Conservation (phyloP, 2,797 vertebrate genomes). For the Rhodeus uyekii region DNA sequence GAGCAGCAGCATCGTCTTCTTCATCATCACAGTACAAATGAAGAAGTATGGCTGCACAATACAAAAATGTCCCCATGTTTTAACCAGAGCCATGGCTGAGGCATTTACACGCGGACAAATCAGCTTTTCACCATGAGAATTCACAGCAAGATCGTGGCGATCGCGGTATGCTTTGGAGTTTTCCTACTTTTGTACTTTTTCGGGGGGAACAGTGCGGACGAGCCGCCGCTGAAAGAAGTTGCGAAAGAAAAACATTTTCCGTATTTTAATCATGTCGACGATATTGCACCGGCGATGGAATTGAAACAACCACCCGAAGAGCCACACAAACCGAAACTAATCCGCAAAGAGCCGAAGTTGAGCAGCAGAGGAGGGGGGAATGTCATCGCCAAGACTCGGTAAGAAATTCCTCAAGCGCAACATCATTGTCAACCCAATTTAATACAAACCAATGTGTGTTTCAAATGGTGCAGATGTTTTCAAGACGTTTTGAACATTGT, state of each 20-base stretch:
- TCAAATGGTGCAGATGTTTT: background rate
- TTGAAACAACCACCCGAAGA: constrained; percentile 51
- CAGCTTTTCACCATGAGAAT: constrained; percentile 77
- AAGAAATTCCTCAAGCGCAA: constrained; percentile 55
- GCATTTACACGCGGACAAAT: constrained; percentile 53
- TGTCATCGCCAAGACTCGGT: constrained; percentile 70
- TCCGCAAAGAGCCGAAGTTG: constrained; percentile 55
- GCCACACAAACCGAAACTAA: constrained; percentile 49
- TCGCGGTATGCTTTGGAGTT: constrained; percentile 78
- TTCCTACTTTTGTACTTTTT: constrained; percentile 83
- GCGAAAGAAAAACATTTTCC: constrained; percentile 57
- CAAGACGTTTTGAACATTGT: background rate
- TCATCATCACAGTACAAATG: constrained; percentile 66
- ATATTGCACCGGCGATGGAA: constrained; percentile 64
- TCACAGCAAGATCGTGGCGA: constrained; percentile 72
- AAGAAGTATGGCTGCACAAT: constrained; percentile 68
- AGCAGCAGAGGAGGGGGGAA: constrained; percentile 55
- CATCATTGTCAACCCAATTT: background rate
- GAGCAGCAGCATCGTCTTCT: constrained; percentile 65
- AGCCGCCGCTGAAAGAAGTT: constrained; percentile 71
- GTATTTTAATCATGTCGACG: constrained; percentile 48
- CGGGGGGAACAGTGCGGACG: constrained; percentile 74
- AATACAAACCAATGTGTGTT: background rate
- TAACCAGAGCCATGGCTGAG: constrained; percentile 59
- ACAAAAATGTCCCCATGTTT: constrained; percentile 61